Base-by-base conservation (phyloP, 92 coral and sea anemone genomes). In the Porites lobata region DNA sequence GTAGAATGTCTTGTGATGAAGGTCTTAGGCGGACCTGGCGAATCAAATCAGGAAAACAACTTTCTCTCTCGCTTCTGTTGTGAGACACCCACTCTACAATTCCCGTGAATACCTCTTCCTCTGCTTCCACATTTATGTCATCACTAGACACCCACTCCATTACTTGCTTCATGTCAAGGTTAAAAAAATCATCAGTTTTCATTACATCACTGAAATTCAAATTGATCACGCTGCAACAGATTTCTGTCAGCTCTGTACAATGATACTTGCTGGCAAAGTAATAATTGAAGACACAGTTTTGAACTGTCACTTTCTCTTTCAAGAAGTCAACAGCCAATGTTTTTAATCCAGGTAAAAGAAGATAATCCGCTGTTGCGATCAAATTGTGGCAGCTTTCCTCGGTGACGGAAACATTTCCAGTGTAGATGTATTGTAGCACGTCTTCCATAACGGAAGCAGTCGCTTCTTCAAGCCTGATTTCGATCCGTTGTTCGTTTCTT, bases 321-420 rank as follows among this genome's bases (percentile, higher is more conserved):
- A 96, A 66, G 76, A 90, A 91, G 17, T 74, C 87, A 65, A 96
- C 72, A 9, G 95, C 96, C 14, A 88, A 12, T 52, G 78, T 76
- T 69, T 94, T 92, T 17, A 96, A 85, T 59, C 91, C 90, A 9
- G 94, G 90, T 2, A 92, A 77, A 32, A 92, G 89, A 66, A 94
- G 88, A 85, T 94, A 96, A 76, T 96, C 89, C 2, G 98, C 98
- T 19, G 96, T 78, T 14, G 92, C 91, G 26, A 96, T 85, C 77
- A 96, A 72, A 51, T 90, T 91, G 69, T 94, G 94, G 6, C 93
- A 94, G 56, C 85, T 94, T 6, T 87, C 72, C 9, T 88, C 88
- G 3, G 86, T 88, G 54, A 96, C 77, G 11, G 89, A 69, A 0
- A 94, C 94, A 22, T 88, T 76, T 20, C 96, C 95, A 1, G 98